Evolutionary conservation across 2,888 invertebrate genomes (phyloP), one percentile per base, ranked within the genome.

Genomic region (Athalia cordata): DNA sequence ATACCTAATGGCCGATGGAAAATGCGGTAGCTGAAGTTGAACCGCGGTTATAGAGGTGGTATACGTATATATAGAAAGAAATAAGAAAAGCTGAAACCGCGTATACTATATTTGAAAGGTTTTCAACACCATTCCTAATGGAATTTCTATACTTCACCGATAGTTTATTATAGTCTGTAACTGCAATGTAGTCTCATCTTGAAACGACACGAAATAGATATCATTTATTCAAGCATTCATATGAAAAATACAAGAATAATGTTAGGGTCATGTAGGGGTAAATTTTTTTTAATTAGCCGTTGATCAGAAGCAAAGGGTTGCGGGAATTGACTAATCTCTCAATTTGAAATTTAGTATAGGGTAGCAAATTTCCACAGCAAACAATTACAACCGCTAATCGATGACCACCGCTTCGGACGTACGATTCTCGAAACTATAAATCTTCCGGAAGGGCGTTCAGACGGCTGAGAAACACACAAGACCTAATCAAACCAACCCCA

Each of bases 1-100:
- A 75, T 75, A 75, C 75, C 62, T 62, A 75, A 75, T 75, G 75
- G 75, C 9, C 62, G 75, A 64, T 75, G 75, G 64, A 75, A 75
- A 75, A 64, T 45, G 75, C 75, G 61, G 64, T 64, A 75, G 61
- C 52, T 11, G 75, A 75, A 62, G 61, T 75, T 75, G 75, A 72
- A 72, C 75, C 75, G 50, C 13, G 62, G 75, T 62, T 75, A 64
- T 15, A 62, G 75, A 62, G 57, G 57, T n/a, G 7, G 55, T 11
- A 55, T 55, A 55, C 5, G 9, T 8, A 4, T 29, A 29, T 29
- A 29, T 29, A 29, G 50, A 75, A 62, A 49, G 62, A 75, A 75
- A 75, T 62, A 75, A 75, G 75, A 75, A 75, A 59, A 72, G 50
- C 49, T 29, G 2, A 29, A 29, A 29, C 29, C 29, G 29, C 29